A percentile compares a stretch with the other conserved stretches of the same genome.
Evolutionary conservation across 2,113 vertebrate species (phyloP).

Genomic region (Gallinago media): DNA sequence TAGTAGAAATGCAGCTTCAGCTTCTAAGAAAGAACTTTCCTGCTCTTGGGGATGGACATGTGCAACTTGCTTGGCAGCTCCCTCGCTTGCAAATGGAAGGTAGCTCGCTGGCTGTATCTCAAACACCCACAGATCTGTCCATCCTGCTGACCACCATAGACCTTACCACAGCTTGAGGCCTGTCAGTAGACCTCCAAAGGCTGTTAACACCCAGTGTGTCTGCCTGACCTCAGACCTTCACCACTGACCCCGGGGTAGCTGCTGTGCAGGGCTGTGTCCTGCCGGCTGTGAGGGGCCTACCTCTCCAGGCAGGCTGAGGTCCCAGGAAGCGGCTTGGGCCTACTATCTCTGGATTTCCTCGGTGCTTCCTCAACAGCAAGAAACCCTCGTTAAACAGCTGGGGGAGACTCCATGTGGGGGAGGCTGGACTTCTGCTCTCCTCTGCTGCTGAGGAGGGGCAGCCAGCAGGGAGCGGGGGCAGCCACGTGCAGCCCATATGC

Average conservation of each 20-base stretch:
- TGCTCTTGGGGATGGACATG: accelerated
- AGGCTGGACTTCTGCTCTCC: accelerated
- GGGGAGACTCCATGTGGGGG: accelerated
- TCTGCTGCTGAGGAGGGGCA: accelerated
- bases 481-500: background rate
- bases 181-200: background rate
- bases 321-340: background rate
- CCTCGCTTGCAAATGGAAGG: no score
- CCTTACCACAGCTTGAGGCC: background rate
- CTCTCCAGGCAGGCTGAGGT: accelerated
- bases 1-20: background rate
- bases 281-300: background rate
- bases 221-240: accelerated
- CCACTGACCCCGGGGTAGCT: accelerated
- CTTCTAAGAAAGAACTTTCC: background rate
- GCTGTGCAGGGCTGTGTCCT: background rate
- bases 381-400: accelerated
- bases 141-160: accelerated
- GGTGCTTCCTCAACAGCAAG: accelerated
- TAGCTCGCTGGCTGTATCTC: background rate
- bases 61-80: background rate
- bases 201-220: accelerated
- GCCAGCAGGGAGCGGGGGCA: accelerated
- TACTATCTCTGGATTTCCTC: accelerated
- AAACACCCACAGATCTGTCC: accelerated